These are phyloP conservation scores for Lycopodina hypogea DNA, from an alignment of 37 sponge, comb jelly and placozoan genomes.

Conservation along the genomic window DNA sequence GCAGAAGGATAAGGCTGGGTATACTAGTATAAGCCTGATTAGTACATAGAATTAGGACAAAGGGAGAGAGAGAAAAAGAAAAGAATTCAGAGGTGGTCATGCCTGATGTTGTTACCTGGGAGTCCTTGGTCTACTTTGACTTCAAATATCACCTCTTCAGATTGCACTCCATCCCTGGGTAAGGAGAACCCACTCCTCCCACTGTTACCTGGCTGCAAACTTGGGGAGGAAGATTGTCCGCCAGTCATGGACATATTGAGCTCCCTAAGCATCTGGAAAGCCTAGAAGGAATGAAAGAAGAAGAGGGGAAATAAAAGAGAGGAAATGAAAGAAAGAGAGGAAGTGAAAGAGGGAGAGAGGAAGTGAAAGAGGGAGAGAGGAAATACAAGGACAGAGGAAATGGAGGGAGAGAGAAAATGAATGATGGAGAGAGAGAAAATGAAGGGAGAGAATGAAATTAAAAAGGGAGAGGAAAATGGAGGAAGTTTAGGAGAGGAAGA, in stretches of 20 bases:
- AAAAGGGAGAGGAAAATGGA: too few species aligned
- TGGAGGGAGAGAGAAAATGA: too few species aligned
- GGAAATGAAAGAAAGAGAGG: background rate
- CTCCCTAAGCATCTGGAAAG: slow-evolving; percentile 56
- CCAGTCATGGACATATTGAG: slow-evolving; percentile 16
- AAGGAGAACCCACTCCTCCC: background rate
- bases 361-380: background rate
- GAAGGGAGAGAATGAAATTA: too few species aligned
- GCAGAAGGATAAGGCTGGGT: too few species aligned
- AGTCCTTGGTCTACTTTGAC: slow-evolving; percentile 28
- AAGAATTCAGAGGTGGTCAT: too few species aligned
- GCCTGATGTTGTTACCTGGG: background rate
- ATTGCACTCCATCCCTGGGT: slow-evolving; percentile 7
- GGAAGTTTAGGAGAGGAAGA: too few species aligned
- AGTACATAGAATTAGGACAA: too few species aligned
- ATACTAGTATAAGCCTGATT: too few species aligned
- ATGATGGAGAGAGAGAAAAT: too few species aligned
- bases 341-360: background rate
- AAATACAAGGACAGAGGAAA: too few species aligned
- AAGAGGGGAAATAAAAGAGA: background rate
- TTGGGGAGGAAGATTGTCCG: background rate
- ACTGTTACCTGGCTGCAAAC: background rate
- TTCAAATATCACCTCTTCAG: slow-evolving; percentile 34
- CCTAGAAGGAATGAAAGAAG: slow-evolving; percentile 4
- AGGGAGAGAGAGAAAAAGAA: too few species aligned